Conservation (phyloP, 1,140 invertebrate genomes). For the Ptiloglossa arizonensis region DNA sequence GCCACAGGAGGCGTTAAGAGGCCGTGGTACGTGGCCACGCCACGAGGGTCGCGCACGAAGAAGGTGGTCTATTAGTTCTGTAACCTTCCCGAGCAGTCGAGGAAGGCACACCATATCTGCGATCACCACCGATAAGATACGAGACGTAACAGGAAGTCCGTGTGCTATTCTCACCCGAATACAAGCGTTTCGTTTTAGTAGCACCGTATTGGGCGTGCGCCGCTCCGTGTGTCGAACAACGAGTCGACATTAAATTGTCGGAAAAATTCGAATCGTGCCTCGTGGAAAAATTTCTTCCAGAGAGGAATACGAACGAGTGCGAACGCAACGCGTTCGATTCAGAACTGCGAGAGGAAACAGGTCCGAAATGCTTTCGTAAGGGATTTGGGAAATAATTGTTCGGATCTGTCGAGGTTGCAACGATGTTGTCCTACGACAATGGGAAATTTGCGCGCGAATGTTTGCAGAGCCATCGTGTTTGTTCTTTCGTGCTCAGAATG, state of each 20-base stretch:
- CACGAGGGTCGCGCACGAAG: conserved; percentile 65
- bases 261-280: neutral
- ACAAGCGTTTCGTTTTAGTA: conserved; percentile 73
- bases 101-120: conserved; percentile 69
- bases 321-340: no score
- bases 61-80: conserved; percentile 75
- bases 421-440: no score
- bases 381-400: no score
- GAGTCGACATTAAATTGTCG: conserved; percentile 30
- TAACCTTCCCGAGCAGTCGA: conserved; percentile 55
- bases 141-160: conserved; percentile 61
- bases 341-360: no score
- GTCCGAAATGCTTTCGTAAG: no score
- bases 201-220: conserved; percentile 39
- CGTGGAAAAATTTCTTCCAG: neutral
- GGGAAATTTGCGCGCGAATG: no score
- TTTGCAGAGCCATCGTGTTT: no score
- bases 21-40: conserved; percentile 50
- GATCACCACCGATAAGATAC: conserved; percentile 74
- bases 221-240: conserved; percentile 32
- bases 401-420: no score
- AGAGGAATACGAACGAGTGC: neutral
- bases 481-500: no score
- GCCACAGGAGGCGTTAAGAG: conserved; percentile 69
- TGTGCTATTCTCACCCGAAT: conserved; percentile 61